phyloP scores from a whole-genome alignment of 2,113 vertebrate genomes.

The Myrmecobius fasciatus region DNA sequence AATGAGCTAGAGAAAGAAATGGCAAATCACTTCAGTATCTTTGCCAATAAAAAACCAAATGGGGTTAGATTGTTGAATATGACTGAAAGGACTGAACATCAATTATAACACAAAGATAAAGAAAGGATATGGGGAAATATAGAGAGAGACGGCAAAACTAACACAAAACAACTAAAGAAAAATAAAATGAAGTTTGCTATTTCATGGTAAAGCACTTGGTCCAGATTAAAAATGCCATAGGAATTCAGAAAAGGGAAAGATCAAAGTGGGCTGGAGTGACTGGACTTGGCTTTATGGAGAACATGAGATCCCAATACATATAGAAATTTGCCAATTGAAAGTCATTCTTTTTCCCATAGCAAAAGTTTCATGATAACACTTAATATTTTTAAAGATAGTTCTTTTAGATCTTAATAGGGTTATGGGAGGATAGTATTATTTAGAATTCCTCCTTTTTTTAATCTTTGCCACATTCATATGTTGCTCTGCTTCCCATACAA shows the following conservation, averaged over 20 bases:
- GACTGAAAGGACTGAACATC: not conserved
- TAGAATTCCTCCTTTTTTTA: constrained; percentile 68
- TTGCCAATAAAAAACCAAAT: not conserved
- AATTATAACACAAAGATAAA: not conserved
- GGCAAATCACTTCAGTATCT: not conserved
- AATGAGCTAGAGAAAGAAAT: not conserved
- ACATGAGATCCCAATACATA: not conserved
- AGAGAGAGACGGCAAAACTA: not conserved
- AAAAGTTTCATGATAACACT: constrained; percentile 29
- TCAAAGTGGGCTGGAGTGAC: not conserved
- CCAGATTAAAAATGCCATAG: constrained; percentile 1
- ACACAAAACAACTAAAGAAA: constrained; percentile 12
- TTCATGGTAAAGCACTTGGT: constrained; percentile 6
- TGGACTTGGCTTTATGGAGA: not conserved
- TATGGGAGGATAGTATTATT: constrained; percentile 71
- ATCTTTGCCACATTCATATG: constrained; percentile 64
- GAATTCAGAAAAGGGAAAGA: not conserved
- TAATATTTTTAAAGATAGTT: constrained; percentile 43
- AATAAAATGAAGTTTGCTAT: not conserved
- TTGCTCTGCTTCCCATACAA: constrained; percentile 53
- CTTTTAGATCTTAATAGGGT: constrained; percentile 41
- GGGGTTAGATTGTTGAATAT: not conserved
- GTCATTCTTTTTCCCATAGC: constrained; percentile 1
- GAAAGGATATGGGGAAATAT: not conserved
- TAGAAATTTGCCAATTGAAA: constrained; percentile 30